These are phyloP conservation scores for Apoda limacodes DNA, from an alignment of 2,888 invertebrate genomes.

Conservation along the genomic window DNA sequence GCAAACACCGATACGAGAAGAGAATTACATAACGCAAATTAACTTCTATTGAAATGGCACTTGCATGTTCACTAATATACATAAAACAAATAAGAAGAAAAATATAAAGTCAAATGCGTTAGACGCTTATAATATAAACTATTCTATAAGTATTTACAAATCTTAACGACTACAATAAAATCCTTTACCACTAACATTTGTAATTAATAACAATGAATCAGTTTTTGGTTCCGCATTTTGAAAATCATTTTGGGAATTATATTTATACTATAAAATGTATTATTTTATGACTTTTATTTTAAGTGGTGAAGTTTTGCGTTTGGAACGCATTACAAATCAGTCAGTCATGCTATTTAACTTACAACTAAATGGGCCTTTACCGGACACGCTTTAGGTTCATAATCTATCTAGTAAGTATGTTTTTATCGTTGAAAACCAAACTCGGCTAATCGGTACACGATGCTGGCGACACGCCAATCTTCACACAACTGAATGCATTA, in stretches of 20 bases:
- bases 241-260: constrained; percentile 26
- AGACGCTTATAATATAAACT: too few species aligned
- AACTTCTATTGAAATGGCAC: constrained; percentile 3
- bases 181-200: constrained; percentile 35
- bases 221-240: constrained; percentile 35
- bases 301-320: constrained; percentile 45
- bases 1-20: not conserved
- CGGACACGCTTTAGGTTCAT: too few species aligned
- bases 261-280: constrained; percentile 19
- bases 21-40: constrained; percentile 1
- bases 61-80: too few species aligned
- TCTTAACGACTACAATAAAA: constrained; percentile 36
- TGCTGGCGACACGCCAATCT: too few species aligned
- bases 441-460: too few species aligned
- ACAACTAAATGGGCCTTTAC: too few species aligned
- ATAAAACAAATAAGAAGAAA: too few species aligned
- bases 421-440: too few species aligned
- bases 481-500: too few species aligned
- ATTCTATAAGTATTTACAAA: too few species aligned
- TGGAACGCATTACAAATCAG: constrained; percentile 39
- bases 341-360: constrained; percentile 51
- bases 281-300: constrained; percentile 21
- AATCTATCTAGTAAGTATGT: too few species aligned
- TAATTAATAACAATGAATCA: constrained; percentile 22
- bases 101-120: too few species aligned